Percentiles rank a stretch among this genome's conserved stretches.
phyloP scores from a whole-genome alignment of 2,113 vertebrate genomes.

The Herpetotheres cachinnans region DNA sequence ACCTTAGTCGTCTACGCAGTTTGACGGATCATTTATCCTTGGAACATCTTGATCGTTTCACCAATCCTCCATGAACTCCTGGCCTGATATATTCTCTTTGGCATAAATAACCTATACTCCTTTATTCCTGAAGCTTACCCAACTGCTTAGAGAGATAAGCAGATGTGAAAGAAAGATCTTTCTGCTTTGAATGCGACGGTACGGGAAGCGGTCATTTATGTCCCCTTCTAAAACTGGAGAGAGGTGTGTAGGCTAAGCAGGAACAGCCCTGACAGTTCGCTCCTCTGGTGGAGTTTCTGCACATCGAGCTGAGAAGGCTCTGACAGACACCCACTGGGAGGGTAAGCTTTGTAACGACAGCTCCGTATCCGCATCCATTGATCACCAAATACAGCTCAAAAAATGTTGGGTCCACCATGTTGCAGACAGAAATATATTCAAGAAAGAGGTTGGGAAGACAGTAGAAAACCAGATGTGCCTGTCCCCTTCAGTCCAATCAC shows the following conservation, averaged over 20 bases:
- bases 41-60: background rate
- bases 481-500: background rate
- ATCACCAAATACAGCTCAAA: background rate
- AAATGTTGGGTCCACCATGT: background rate
- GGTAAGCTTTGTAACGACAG: background rate
- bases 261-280: background rate
- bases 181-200: background rate
- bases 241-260: background rate
- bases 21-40: background rate
- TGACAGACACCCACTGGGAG: background rate
- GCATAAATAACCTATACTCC: background rate
- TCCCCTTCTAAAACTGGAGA: background rate
- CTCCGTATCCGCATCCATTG: fast-evolving
- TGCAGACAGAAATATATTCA: background rate
- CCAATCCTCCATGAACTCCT: background rate
- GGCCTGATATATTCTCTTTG: background rate
- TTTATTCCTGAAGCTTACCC: background rate
- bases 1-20: background rate
- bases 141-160: background rate
- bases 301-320: background rate
- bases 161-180: background rate
- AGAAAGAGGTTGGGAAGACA: constrained; percentile 33
- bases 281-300: constrained; percentile 36
- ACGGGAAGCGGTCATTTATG: fast-evolving
- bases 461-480: background rate